Percentiles rank a stretch among this genome's conserved stretches.
These are phyloP conservation scores for Hephaestus fuliginosus DNA, from an alignment of 2,797 vertebrate species.

Conservation along the genomic window DNA sequence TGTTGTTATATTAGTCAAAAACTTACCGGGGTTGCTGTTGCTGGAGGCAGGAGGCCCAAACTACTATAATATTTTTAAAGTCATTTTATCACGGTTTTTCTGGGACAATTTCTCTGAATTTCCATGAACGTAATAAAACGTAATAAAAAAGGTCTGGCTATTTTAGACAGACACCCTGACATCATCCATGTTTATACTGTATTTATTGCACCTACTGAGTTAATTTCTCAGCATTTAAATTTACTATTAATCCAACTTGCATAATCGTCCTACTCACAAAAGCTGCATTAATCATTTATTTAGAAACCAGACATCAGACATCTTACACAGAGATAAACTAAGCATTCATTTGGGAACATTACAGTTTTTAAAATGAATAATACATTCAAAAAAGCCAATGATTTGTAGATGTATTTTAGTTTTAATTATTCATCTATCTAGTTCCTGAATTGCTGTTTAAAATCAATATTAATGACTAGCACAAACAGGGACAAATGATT, in stretches of 20 bases:
- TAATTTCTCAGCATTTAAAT: conserved; percentile 8
- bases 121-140: conserved; percentile 17
- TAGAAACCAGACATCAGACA: too few species aligned
- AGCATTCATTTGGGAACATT: too few species aligned
- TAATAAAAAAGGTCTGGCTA: background rate
- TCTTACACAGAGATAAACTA: too few species aligned
- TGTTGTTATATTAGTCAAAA: conserved; percentile 6
- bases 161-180: conserved; percentile 1
- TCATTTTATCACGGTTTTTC: conserved; percentile 9
- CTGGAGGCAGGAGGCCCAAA: background rate
- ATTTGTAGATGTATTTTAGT: too few species aligned
- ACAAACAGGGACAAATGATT: too few species aligned
- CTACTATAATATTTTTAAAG: conserved; percentile 1
- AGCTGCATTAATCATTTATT: background rate
- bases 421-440: too few species aligned
- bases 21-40: conserved; percentile 6
- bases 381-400: too few species aligned
- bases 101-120: conserved; percentile 10
- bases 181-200: conserved; percentile 2
- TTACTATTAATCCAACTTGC: background rate
- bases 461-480: too few species aligned
- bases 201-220: background rate
- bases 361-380: too few species aligned
- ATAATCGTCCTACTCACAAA: background rate
- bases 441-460: too few species aligned